Evolutionary conservation across 1,140 invertebrate genomes (phyloP).

Genomic region (Drosophila melanogaster): DNA sequence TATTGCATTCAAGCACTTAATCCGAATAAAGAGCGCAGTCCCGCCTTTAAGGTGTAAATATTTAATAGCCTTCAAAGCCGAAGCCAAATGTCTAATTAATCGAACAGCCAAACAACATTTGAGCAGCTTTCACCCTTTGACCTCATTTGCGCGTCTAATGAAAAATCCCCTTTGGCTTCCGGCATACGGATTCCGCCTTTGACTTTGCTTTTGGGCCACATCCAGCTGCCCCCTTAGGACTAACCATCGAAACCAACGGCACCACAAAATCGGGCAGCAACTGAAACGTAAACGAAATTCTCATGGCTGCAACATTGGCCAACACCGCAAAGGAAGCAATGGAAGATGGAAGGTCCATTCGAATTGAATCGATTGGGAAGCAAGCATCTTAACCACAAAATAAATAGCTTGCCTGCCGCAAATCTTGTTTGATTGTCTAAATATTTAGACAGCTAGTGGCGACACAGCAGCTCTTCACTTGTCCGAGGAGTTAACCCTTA

Average conservation of each 20-base stretch:
- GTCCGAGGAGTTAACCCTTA: slow-evolving; percentile 7
- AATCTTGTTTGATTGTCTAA: slow-evolving; percentile 75
- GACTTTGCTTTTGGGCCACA: slow-evolving; percentile 46
- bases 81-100: slow-evolving; percentile 69
- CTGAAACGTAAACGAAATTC: slow-evolving; percentile 55
- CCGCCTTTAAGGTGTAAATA: slow-evolving; percentile 22
- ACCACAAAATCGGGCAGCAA: slow-evolving; percentile 54
- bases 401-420: slow-evolving; percentile 62
- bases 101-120: slow-evolving; percentile 37
- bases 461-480: slow-evolving; percentile 29
- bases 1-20: not conserved
- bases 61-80: slow-evolving; percentile 6
- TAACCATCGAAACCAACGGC: slow-evolving; percentile 8
- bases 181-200: slow-evolving; percentile 40
- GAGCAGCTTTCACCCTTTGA: slow-evolving; percentile 38
- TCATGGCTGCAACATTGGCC: slow-evolving; percentile 47
- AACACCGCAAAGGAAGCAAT: slow-evolving; percentile 49
- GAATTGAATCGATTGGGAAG: slow-evolving; percentile 55
- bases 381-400: slow-evolving; percentile 58
- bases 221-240: slow-evolving; percentile 2
- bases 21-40: not conserved
- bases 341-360: slow-evolving; percentile 8
- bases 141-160: slow-evolving; percentile 53
- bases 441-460: slow-evolving; percentile 49
- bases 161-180: slow-evolving; percentile 43